Base-by-base conservation (phyloP, 1,140 invertebrate genomes). In the Physella acuta region DNA sequence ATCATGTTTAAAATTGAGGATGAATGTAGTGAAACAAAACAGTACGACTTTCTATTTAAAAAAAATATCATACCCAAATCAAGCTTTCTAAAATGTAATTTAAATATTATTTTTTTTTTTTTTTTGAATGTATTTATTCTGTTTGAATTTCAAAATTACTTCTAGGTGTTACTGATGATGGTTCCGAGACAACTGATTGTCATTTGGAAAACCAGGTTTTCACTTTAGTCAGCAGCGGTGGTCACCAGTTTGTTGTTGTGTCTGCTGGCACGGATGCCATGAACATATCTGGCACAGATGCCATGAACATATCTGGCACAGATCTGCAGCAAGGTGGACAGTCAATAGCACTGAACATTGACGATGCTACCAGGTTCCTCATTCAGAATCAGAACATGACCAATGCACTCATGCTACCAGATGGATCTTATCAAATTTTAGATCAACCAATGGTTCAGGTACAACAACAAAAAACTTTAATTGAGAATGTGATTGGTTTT, bases 351-450 rank as follows among this genome's bases (percentile, higher is more conserved):
- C 70, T 79, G 24, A 79, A 72, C 58, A 60, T 79, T 36, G 78
- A 79, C 30, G 78, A 78, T 61, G 76, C 78, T 5, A 72, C 76
- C 14, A 73, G 76, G 65, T 71, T 75, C 39, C 70, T 79, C 0
- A 63, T 79, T 3, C 74, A 76, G 62, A 74, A 75, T 36, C 75
- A 71, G 8, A 64, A 71, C 30, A 71, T 74, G n/a, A 72, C 72
- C 16, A 55, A 63, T 17, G 74, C 71, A n/a, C 62, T 73, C 14
- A 58, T 73, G 69, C 56, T 79, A 30, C 59, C 73, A 16, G 75
- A 77, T 44, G 78, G 78, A 16, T 76, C 75, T 1, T 79, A 76
- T 39, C 76, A 76, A 60, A 76, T 79, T 34, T 65, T 79, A 24
- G 72, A 73, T 16, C 75, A 75, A 30, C 73, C 76, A 16, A 53